These are phyloP conservation scores for Phortica okadai DNA, from an alignment of 2,888 invertebrate species.

Conservation along the genomic window DNA sequence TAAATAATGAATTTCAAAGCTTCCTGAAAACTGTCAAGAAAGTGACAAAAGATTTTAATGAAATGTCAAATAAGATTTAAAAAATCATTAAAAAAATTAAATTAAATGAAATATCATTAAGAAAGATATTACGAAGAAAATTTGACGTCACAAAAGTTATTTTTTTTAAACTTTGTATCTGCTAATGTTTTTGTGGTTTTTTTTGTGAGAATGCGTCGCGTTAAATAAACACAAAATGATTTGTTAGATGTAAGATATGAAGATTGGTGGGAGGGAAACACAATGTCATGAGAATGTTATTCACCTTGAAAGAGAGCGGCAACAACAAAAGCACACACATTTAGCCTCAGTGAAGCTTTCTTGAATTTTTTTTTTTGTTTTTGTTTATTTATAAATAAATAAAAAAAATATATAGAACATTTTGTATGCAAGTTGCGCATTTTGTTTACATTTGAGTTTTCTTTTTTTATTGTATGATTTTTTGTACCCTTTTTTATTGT, in stretches of 20 bases:
- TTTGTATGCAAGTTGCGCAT: conserved; percentile 22
- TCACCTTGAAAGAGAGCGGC: neutral
- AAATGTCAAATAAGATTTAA: neutral
- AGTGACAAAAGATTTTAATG: neutral
- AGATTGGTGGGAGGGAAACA: neutral
- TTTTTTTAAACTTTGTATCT: neutral
- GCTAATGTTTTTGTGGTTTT: neutral
- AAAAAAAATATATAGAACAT: neutral
- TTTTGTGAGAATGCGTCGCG: neutral
- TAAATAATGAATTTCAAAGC: neutral
- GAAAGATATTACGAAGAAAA: neutral
- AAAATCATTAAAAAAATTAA: neutral
- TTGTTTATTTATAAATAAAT: conserved; percentile 1
- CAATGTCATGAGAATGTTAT: neutral
- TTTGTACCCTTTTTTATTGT: neutral
- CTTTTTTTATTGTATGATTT: neutral
- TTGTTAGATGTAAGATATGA: neutral
- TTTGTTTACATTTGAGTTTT: conserved; percentile 5
- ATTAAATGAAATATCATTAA: neutral
- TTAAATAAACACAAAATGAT: neutral
- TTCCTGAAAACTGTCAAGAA: neutral
- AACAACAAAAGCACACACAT: neutral
- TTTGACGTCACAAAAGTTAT: neutral
- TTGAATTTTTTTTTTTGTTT: neutral
- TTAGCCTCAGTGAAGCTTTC: neutral